Percentiles rank a stretch among this genome's conserved stretches.
phyloP scores from a whole-genome alignment of 2,888 invertebrate species.

The Plagodis dolabraria region DNA sequence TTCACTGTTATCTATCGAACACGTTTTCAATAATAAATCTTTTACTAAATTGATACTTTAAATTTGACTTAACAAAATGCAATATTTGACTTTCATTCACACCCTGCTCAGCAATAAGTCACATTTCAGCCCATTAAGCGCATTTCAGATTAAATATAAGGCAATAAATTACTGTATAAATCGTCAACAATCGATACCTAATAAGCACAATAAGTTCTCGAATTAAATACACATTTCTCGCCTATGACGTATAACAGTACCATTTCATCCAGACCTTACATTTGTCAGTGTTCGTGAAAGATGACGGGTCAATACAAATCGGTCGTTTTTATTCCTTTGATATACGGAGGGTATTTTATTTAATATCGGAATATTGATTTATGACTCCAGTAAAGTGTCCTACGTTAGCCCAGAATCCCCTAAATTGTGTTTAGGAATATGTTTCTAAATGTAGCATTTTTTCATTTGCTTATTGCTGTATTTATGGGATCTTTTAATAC shows the following conservation, averaged over 20 bases:
- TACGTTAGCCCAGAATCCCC: constrained; percentile 55
- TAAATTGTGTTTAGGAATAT: constrained; percentile 62
- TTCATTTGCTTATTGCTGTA: not conserved
- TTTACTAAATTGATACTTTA: not conserved
- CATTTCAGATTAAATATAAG: constrained; percentile 36
- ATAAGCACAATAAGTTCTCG: constrained; percentile 71
- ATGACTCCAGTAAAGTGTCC: constrained; percentile 58
- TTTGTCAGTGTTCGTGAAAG: constrained; percentile 34
- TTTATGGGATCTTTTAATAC: not conserved
- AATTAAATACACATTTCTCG: constrained; percentile 71
- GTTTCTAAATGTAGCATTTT: constrained; percentile 26
- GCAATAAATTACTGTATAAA: constrained; percentile 58
- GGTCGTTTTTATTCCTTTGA: constrained; percentile 66
- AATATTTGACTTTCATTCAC: constrained; percentile 7
- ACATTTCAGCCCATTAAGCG: constrained; percentile 25
- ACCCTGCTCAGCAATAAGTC: constrained; percentile 22
- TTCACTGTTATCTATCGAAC: too few relatives aligned
- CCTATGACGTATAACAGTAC: constrained; percentile 59
- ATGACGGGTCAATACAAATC: constrained; percentile 44
- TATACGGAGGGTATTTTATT: constrained; percentile 76
- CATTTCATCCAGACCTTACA: constrained; percentile 45
- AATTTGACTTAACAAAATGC: not conserved
- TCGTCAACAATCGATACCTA: constrained; percentile 62
- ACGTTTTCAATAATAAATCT: too few relatives aligned
- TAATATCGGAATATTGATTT: constrained; percentile 80